A percentile compares a stretch with the other conserved stretches of the same genome.
These are phyloP conservation scores for Porites evermanni DNA, from an alignment of 92 coral and sea anemone species.

Conservation along the genomic window DNA sequence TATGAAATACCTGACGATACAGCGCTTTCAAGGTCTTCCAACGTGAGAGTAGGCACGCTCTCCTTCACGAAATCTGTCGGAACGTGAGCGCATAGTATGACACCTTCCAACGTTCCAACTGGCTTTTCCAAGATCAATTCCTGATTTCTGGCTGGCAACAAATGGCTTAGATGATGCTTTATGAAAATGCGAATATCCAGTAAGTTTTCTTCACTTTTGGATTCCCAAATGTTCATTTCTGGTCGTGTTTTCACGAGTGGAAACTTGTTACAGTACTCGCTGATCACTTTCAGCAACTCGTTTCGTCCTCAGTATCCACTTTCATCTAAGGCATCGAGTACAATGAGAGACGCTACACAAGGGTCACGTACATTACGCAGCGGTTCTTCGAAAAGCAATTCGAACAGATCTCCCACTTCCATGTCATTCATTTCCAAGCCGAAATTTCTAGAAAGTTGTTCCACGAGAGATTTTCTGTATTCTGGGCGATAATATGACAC, in stretches of 20 bases:
- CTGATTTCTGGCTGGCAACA: constrained; percentile 6
- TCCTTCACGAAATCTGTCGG: constrained; percentile 16
- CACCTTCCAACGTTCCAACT: constrained; percentile 51
- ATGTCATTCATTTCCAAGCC: constrained; percentile 14
- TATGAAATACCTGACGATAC: constrained; percentile 7
- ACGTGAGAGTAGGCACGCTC: neutral
- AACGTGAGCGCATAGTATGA: constrained; percentile 10
- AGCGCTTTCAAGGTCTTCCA: neutral
- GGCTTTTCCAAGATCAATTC: constrained; percentile 10
- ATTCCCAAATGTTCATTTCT: constrained; percentile 22
- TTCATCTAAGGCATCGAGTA: constrained; percentile 69
- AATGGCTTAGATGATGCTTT: constrained; percentile 22
- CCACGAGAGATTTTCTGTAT: constrained; percentile 52
- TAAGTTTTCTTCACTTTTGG: constrained; percentile 41
- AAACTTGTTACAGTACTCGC: constrained; percentile 26
- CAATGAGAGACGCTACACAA: constrained; percentile 4
- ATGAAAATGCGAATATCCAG: constrained; percentile 40
- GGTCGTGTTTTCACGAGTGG: constrained; percentile 69
- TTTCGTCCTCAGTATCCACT: constrained; percentile 50
- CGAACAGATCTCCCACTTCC: constrained; percentile 59
- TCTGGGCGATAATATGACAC: constrained; percentile 40
- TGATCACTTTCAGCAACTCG: constrained; percentile 47
- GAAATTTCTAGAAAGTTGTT: constrained; percentile 47
- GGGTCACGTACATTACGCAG: constrained; percentile 6
- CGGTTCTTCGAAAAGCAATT: constrained; percentile 62